phyloP scores from a whole-genome alignment of 2,797 vertebrate species.

The Galago senegalensis region DNA sequence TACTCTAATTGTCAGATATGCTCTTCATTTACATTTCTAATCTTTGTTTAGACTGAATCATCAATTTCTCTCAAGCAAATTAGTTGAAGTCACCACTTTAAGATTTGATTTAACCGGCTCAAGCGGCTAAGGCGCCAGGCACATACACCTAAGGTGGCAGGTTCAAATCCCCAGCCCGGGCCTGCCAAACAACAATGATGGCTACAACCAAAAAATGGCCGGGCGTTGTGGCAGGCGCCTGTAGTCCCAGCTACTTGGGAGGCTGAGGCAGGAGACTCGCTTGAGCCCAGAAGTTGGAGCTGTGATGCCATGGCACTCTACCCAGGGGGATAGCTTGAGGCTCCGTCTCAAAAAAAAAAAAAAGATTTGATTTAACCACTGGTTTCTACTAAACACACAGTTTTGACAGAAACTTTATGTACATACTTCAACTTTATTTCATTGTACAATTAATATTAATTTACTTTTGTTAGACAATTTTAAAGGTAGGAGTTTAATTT shows the following conservation, averaged over 20 bases:
- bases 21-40: conserved; percentile 39
- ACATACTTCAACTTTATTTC: not conserved
- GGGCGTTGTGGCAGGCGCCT: too few relatives aligned
- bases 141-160: too few relatives aligned
- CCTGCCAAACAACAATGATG: too few relatives aligned
- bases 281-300: too few relatives aligned
- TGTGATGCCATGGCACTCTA: too few relatives aligned
- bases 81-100: not conserved
- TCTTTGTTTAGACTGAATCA: conserved; percentile 15
- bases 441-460: not conserved
- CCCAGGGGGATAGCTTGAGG: too few relatives aligned
- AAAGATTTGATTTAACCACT: not conserved
- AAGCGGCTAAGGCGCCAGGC: too few relatives aligned
- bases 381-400: not conserved
- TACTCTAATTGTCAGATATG: not conserved
- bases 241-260: too few relatives aligned
- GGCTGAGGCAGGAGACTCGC: too few relatives aligned
- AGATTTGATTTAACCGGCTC: not conserved
- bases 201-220: too few relatives aligned
- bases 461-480: conserved; percentile 47
- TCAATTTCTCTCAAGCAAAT: conserved; percentile 38
- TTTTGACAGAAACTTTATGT: not conserved
- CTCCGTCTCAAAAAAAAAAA: too few relatives aligned
- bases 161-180: too few relatives aligned
- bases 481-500: not conserved